Evolutionary conservation across 2,113 vertebrate species (phyloP).

Genomic region (Erythrocercus mccallii): DNA sequence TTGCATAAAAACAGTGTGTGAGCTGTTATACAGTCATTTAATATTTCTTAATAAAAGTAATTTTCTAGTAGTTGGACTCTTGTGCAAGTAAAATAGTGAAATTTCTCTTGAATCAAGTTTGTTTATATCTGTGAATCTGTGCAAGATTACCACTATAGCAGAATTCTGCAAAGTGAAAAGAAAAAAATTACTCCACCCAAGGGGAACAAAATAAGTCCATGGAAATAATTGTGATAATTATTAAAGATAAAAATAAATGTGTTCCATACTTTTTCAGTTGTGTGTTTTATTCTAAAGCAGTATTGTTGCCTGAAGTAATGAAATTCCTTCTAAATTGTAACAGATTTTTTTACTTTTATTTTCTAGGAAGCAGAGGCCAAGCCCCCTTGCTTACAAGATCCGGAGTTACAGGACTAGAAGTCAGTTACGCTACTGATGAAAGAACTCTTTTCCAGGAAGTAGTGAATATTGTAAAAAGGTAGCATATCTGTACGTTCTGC

Average conservation of each 20-base stretch:
- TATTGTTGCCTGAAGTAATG: background rate
- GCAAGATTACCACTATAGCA: background rate
- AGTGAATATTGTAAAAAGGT: constrained; percentile 87
- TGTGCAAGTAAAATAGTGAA: background rate
- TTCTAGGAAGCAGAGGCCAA: constrained; percentile 78
- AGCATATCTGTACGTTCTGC: constrained; percentile 67
- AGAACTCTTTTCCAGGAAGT: constrained; percentile 91
- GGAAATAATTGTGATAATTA: background rate
- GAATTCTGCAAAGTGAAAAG: background rate
- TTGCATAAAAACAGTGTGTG: background rate
- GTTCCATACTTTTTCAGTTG: background rate
- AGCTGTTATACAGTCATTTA: background rate
- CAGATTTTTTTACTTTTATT: constrained; percentile 49
- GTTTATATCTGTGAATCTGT: background rate
- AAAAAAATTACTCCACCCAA: background rate
- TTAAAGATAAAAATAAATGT: background rate
- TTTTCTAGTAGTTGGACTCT: background rate
- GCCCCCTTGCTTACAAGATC: constrained; percentile 92
- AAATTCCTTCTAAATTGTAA: constrained; percentile 50
- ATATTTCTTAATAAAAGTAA: background rate
- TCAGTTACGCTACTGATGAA: constrained; percentile 89
- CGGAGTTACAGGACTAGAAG: constrained; percentile 88
- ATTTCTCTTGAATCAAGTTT: background rate
- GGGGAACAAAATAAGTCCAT: background rate
- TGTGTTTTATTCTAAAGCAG: constrained; percentile 19